phyloP scores from a whole-genome alignment of 1,140 invertebrate species.

The Rhopalosiphum maidis region DNA sequence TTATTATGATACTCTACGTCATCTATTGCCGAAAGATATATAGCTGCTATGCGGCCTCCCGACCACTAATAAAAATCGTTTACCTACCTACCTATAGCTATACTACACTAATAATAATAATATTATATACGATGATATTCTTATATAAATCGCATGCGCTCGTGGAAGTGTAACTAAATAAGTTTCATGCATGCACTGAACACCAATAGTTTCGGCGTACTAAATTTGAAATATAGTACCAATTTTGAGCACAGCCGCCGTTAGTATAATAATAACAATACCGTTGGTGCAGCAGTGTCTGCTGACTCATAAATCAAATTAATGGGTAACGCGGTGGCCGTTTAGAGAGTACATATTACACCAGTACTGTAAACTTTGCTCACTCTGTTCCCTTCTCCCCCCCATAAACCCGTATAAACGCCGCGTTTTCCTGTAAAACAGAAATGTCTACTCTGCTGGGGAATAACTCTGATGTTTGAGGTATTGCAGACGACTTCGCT shows the following conservation, averaged over 20 bases:
- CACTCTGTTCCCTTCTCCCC: background rate
- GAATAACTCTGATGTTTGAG: background rate
- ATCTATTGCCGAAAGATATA: background rate
- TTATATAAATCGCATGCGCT: background rate
- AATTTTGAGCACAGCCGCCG: background rate
- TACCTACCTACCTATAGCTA: background rate
- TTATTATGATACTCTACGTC: background rate
- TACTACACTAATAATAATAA: background rate
- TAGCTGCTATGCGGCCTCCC: background rate
- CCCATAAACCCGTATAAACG: background rate
- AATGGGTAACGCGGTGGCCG: constrained; percentile 9
- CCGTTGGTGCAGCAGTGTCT: background rate
- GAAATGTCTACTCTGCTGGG: background rate
- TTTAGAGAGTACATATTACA: background rate
- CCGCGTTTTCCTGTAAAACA: background rate
- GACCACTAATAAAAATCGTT: background rate
- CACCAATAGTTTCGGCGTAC: background rate
- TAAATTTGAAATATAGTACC: constrained; percentile 24
- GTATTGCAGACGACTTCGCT: background rate
- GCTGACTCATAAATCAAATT: constrained; percentile 3
- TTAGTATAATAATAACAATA: constrained; percentile 20
- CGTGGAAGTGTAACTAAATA: background rate
- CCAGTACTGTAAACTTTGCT: background rate
- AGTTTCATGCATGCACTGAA: background rate
- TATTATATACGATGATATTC: background rate